Percentiles rank a stretch among this genome's conserved stretches.
Conservation (phyloP, 2,888 invertebrate genomes). For the Orthonevra nobilis region DNA sequence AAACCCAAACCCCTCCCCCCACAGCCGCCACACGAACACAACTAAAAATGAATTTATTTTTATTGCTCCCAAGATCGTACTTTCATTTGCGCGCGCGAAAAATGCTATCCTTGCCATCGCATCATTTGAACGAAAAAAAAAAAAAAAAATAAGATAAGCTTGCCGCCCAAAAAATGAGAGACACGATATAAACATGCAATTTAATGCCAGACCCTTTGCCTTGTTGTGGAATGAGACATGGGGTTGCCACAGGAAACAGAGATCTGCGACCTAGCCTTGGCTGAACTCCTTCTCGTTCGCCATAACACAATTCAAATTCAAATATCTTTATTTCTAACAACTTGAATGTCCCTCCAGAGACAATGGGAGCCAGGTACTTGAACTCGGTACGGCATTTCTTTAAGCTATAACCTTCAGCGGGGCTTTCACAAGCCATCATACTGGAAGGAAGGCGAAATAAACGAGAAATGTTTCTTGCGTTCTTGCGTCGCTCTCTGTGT, state of each 20-base stretch:
- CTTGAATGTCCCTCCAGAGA: slow-evolving; percentile 65
- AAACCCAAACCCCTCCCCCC: background rate
- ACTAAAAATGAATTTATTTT: slow-evolving; percentile 70
- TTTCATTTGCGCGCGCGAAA: slow-evolving; percentile 66
- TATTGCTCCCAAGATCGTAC: slow-evolving; percentile 69
- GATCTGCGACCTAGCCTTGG: too few species aligned
- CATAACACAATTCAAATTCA: slow-evolving; percentile 67
- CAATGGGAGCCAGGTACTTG: slow-evolving; percentile 33
- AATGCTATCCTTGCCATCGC: slow-evolving; percentile 49
- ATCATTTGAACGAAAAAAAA: slow-evolving; percentile 28
- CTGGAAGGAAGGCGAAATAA: background rate
- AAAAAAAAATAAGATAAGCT: slow-evolving; percentile 61
- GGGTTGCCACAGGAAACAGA: background rate
- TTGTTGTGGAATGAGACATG: background rate
- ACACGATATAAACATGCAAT: slow-evolving; percentile 65
- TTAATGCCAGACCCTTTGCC: slow-evolving; percentile 60
- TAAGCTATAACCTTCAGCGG: slow-evolving; percentile 23
- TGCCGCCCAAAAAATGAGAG: slow-evolving; percentile 16
- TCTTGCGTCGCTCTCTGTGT: slow-evolving; percentile 15
- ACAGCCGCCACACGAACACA: slow-evolving; percentile 18
- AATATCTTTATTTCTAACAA: slow-evolving; percentile 60
- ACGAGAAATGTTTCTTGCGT: slow-evolving; percentile 20
- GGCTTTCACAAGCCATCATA: background rate
- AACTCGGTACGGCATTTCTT: slow-evolving; percentile 31
- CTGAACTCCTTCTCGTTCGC: slow-evolving; percentile 22